Evolutionary conservation across 2,797 vertebrate genomes (phyloP).

Genomic region (Liasis olivaceus): DNA sequence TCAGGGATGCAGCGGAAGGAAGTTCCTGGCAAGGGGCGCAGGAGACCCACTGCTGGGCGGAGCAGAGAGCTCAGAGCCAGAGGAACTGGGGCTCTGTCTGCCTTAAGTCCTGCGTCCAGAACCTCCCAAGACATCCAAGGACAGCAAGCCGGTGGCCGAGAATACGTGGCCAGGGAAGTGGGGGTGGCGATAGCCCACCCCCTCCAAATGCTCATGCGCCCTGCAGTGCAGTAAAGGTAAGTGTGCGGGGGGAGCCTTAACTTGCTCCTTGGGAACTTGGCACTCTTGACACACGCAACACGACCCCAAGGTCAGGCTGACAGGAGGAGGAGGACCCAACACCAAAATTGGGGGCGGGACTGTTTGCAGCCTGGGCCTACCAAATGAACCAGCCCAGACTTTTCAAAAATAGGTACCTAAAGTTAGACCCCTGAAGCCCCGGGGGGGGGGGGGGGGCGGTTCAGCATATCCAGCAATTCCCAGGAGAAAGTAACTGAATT

Average conservation of each 20-base stretch:
- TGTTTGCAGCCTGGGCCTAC: not conserved
- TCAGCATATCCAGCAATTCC: not conserved
- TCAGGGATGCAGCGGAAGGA: not conserved
- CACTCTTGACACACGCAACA: accelerated
- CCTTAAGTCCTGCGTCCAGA: not conserved
- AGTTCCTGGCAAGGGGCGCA: not conserved
- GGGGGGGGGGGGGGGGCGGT: not conserved
- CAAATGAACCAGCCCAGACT: not conserved
- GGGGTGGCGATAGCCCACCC: not conserved
- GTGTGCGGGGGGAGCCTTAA: accelerated
- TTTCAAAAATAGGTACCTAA: not conserved
- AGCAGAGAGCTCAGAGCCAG: not conserved
- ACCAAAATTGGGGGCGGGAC: not conserved
- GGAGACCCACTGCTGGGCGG: not conserved
- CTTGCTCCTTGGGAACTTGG: not conserved
- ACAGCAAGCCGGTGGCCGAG: not conserved
- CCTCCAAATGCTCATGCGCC: too few relatives aligned
- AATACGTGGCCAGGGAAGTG: not conserved
- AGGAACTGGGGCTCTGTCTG: not conserved
- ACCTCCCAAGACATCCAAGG: not conserved
- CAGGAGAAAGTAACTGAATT: not conserved
- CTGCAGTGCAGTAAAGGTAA: not conserved
- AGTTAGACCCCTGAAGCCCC: not conserved
- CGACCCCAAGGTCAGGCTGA: not conserved
- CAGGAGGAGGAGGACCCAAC: not conserved